These are phyloP conservation scores for Steinernema hermaphroditum DNA, from an alignment of 2,888 invertebrate species.

Conservation along the genomic window DNA sequence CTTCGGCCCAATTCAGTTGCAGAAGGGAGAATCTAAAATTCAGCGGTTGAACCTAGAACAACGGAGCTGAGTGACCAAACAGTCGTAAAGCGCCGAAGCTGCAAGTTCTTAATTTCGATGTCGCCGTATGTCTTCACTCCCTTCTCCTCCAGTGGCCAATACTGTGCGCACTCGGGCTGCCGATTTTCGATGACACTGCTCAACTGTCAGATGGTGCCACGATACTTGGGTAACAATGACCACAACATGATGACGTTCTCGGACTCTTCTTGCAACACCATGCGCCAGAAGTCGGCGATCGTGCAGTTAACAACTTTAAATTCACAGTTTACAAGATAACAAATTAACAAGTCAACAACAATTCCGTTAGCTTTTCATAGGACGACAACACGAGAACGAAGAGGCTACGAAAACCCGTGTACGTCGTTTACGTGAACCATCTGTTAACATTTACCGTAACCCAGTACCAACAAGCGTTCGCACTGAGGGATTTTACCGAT, in stretches of 20 bases:
- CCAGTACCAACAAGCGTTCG: too few species aligned
- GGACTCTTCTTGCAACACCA: conserved; percentile 43
- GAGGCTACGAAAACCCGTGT: too few species aligned
- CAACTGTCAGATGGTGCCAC: not conserved
- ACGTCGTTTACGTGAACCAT: too few species aligned
- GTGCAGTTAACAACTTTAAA: too few species aligned
- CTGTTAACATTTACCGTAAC: too few species aligned
- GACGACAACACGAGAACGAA: too few species aligned
- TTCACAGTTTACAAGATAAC: too few species aligned
- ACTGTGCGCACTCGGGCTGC: conserved; percentile 74
- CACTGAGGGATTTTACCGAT: too few species aligned
- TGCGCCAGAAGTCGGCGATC: conserved; percentile 41
- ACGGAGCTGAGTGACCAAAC: not conserved
- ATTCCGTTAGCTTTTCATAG: too few species aligned
- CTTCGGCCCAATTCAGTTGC: conserved; percentile 35
- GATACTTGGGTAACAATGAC: conserved; percentile 62
- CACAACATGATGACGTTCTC: conserved; percentile 38
- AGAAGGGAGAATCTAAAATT: conserved; percentile 33
- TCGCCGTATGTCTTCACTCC: conserved; percentile 37
- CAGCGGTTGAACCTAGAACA: conserved; percentile 21
- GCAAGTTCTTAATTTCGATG: conserved; percentile 28
- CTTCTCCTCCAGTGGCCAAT: conserved; percentile 43
- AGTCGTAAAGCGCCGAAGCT: not conserved
- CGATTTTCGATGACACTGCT: conserved; percentile 39
- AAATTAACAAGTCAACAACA: too few species aligned